Evolutionary conservation across 1,140 invertebrate species (phyloP).

Genomic region (Aphelenchoides fujianensis): DNA sequence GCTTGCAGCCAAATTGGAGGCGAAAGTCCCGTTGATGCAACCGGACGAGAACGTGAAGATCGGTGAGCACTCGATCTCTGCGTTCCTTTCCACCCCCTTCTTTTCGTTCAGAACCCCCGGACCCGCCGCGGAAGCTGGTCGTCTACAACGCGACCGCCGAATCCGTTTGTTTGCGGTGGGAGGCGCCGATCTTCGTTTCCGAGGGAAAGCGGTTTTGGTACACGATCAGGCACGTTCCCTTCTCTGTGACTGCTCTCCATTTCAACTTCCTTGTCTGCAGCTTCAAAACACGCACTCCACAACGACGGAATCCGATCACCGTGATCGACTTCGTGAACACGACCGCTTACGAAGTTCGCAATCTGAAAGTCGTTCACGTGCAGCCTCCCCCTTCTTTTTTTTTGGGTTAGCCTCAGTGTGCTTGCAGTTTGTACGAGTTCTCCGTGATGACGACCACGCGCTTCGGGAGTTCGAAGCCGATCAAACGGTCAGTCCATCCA

Average conservation of each 20-base stretch:
- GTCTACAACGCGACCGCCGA: slow-evolving; percentile 60
- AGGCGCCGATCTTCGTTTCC: slow-evolving; percentile 51
- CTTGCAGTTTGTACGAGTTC: slow-evolving; percentile 62
- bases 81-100: slow-evolving; percentile 9
- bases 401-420: too few species aligned
- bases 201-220: slow-evolving; percentile 61
- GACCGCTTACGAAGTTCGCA: slow-evolving; percentile 51
- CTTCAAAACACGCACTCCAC: slow-evolving; percentile 42
- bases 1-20: neutral
- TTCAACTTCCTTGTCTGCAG: neutral
- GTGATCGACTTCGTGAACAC: slow-evolving; percentile 60
- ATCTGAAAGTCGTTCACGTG: slow-evolving; percentile 59
- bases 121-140: slow-evolving; percentile 52
- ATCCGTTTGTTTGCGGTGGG: slow-evolving; percentile 58
- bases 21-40: neutral
- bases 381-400: too few species aligned
- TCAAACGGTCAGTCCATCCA: slow-evolving; percentile 58
- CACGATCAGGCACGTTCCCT: slow-evolving; percentile 53
- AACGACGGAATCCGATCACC: slow-evolving; percentile 52
- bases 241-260: neutral
- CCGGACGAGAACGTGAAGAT: neutral
- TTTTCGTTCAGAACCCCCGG: slow-evolving; percentile 40
- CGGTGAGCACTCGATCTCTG: slow-evolving; percentile 5
- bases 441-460: slow-evolving; percentile 54
- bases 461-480: slow-evolving; percentile 53